phyloP scores from a whole-genome alignment of 2,113 vertebrate species.

The Nyctereutes procyonoides region DNA sequence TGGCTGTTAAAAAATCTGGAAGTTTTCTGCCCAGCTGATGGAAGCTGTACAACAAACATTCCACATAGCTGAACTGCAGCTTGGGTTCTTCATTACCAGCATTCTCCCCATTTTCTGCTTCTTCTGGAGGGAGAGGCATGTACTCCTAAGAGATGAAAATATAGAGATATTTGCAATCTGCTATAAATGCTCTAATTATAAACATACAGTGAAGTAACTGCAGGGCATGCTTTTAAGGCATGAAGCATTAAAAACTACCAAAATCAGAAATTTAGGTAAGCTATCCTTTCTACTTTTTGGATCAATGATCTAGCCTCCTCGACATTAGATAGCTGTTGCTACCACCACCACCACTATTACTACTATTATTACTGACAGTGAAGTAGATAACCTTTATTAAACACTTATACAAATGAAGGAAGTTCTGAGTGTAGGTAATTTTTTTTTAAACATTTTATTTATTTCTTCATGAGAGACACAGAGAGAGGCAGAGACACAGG shows the following conservation, averaged over 20 bases:
- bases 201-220: slow-evolving; percentile 2
- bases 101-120: slow-evolving; percentile 97
- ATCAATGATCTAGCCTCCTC: not conserved
- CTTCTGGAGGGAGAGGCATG: slow-evolving; percentile 98
- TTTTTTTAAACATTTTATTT: not conserved
- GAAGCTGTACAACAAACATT: slow-evolving; percentile 97
- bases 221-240: not conserved
- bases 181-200: slow-evolving; percentile 26
- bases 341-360: not conserved
- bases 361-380: not conserved
- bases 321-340: not conserved
- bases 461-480: too few species aligned
- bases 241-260: slow-evolving; percentile 20
- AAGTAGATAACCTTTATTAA: not conserved
- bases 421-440: not conserved
- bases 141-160: slow-evolving; percentile 90
- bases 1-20: slow-evolving; percentile 97
- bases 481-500: too few species aligned
- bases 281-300: not conserved
- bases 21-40: slow-evolving; percentile 98
- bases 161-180: not conserved
- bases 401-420: not conserved
- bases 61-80: slow-evolving; percentile 98
- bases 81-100: slow-evolving; percentile 95
- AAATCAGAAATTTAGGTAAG: slow-evolving; percentile 5